Base-by-base conservation (phyloP, 1,140 invertebrate genomes). In the Episyrphus balteatus region DNA sequence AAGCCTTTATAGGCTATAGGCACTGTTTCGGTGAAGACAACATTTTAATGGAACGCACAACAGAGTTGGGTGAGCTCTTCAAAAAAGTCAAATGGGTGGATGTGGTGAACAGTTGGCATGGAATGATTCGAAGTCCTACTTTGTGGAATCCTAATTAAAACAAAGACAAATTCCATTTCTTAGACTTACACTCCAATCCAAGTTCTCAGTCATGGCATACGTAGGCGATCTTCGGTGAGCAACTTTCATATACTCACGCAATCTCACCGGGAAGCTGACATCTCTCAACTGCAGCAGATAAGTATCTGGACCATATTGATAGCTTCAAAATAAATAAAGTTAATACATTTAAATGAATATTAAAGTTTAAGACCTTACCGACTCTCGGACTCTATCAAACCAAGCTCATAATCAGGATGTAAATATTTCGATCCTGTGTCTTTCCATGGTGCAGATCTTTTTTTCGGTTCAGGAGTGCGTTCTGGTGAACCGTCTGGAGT, bases 261-360 rank as follows among this genome's bases (percentile, higher is more conserved):
- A 73, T 42, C 92, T 75, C 13, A 90, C 83, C 1, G 92, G 92
- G 73, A 97, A 97, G 65, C 87, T 85, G 1, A 89, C 84, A 68
- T 96, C 93, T 32, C 92, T 77, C 13, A 95, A 70, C 69, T 96
- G 92, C 7, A 98, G 73, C 3, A 98, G 73, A 68, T 96, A 94
- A 1, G 93, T 97, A 62, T 98, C 93, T 1, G 92, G 92, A 1
- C 93, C 93, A 71, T 90, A 85, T 72, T 95, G 91, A 69, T 94
- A 94, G 59, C 88, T 92, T 59, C 19, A 71, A 72, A 41, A 18
- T 40, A 30, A 44, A 34, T 31, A 41, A 6, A 14, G 5, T 21
- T 31, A 33, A 44, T 30, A 12, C 18, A 18, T 14, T 42, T 3
- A 7, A 13, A 33, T 44, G 31, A 30, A 44, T 44, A 44, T 2